phyloP scores from a whole-genome alignment of 53 echinoderm and acorn worm genomes.

The Glandiceps talaboti region DNA sequence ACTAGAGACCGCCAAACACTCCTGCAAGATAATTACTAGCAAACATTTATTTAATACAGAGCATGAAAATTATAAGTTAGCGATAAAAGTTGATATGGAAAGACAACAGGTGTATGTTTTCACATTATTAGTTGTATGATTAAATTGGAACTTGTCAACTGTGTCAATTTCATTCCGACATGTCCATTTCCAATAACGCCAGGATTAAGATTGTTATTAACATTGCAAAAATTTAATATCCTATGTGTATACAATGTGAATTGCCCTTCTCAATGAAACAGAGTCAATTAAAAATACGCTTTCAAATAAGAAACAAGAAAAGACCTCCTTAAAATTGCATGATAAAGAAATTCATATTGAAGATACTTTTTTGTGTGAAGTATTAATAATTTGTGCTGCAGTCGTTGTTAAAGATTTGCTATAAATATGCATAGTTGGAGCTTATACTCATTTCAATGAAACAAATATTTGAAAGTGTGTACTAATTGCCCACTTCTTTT shows the following conservation, averaged over 20 bases:
- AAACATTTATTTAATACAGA: background rate
- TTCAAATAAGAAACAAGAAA: no score
- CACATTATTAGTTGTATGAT: background rate
- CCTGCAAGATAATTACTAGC: background rate
- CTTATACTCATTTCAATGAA: no score
- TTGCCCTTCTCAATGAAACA: background rate
- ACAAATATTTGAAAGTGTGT: no score
- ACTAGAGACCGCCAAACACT: no score
- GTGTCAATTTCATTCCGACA: background rate
- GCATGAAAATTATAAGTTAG: background rate
- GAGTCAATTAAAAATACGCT: background rate
- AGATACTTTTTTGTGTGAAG: no score
- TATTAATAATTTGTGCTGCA: no score
- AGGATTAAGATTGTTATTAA: background rate
- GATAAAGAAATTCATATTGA: no score
- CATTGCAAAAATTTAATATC: background rate
- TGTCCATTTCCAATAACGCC: background rate
- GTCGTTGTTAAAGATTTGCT: no score
- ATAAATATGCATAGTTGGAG: no score
- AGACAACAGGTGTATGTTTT: background rate
- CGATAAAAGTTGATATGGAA: background rate
- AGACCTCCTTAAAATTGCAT: no score
- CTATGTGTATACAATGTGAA: background rate
- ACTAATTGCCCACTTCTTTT: no score
- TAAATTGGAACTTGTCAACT: background rate